These are phyloP conservation scores for Drosophila erecta DNA, from an alignment of 1,140 invertebrate species.

Conservation along the genomic window DNA sequence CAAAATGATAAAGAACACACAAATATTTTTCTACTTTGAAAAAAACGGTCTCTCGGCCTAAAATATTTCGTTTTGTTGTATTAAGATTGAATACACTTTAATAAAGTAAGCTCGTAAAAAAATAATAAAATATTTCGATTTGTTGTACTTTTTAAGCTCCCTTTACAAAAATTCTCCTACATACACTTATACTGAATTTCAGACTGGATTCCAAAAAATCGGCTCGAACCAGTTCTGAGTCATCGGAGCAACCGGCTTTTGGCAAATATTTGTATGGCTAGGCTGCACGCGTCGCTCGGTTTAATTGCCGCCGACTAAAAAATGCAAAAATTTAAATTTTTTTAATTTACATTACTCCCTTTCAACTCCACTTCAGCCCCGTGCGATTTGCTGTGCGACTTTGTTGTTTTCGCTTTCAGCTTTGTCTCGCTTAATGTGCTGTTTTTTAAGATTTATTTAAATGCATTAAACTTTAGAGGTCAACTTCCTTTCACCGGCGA, in stretches of 20 bases:
- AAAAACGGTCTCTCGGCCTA: no score
- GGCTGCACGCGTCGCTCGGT: constrained; percentile 69
- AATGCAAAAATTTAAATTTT: constrained; percentile 58
- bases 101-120: neutral
- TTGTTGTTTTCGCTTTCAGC: constrained; percentile 73
- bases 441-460: constrained; percentile 77
- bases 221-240: constrained; percentile 48
- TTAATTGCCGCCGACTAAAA: constrained; percentile 75
- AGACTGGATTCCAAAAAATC: constrained; percentile 34
- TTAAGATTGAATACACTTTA: no score
- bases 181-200: constrained; percentile 4
- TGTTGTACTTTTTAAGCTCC: neutral
- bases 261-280: constrained; percentile 64
- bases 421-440: constrained; percentile 68
- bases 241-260: constrained; percentile 54
- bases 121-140: neutral
- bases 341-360: constrained; percentile 44
- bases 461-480: constrained; percentile 83
- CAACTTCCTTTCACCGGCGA: constrained; percentile 77
- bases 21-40: no score
- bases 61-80: no score
- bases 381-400: constrained; percentile 7
- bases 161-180: constrained; percentile 7
- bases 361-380: neutral
- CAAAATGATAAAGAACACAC: no score